Evolutionary conservation across 2,888 invertebrate species (phyloP), one percentile per base, ranked within the genome.

Genomic region (Itoplectis maculator): DNA sequence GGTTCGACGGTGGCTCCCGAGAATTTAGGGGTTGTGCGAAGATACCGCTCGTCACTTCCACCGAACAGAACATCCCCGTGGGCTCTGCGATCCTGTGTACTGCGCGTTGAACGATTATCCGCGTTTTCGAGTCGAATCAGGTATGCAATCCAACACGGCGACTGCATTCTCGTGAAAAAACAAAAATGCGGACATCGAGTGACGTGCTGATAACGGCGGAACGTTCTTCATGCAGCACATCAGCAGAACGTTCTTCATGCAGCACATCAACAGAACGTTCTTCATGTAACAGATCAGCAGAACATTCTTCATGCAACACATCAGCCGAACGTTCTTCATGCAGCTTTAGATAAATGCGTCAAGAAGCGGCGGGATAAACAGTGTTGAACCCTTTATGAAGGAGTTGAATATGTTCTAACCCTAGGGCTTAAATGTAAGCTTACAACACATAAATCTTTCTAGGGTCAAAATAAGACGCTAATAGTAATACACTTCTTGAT

Each of bases 1-100:
- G 42, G 47, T 42, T 69, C 42, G 63, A 61, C 61, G 77, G 2
- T 6, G 61, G 61, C 61, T 63, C 54, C 9, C 70, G 61, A 51
- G 70, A 69, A 77, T 77, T 70, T 70, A 70, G 77, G 63, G 70
- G 63, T 70, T 63, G 23, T 49, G n/a, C 63, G 42, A 56, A 77
- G 77, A 77, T 77, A 77, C 47, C 49, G 61, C 20, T 77, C 35
- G 23, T 9, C 29, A 18, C 63, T 45, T 49, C 54, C 37, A 77
- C 42, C 56, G 56, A 69, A 59, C 51, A 13, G 42, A 18, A 63
- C 51, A 63, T 77, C 42, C 63, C 35, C 51, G 9, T 42, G 54
- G 42, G 61, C 42, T 47, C 42, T 51, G 56, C n/a, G n/a, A n/a
- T n/a, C n/a, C n/a, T n/a, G n/a, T n/a, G n/a, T n/a, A 23, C 29